phyloP scores from a whole-genome alignment of 2,888 invertebrate species.

The Xanthia togata region DNA sequence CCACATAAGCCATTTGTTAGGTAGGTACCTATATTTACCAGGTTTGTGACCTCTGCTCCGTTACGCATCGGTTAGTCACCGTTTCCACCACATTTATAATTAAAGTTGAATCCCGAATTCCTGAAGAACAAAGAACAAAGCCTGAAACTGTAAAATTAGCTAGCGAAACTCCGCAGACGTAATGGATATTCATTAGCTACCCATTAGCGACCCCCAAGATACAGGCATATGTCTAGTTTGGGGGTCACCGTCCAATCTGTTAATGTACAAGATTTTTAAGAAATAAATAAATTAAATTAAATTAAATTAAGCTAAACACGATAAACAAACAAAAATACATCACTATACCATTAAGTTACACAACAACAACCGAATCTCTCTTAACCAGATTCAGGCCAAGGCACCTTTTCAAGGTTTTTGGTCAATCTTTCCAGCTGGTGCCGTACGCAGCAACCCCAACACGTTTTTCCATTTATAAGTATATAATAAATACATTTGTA shows the following conservation, averaged over 20 bases:
- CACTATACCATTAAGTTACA: too few species aligned
- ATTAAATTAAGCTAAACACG: too few species aligned
- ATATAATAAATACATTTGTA: too few species aligned
- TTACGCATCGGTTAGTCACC: background rate
- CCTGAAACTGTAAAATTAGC: background rate
- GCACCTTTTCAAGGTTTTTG: background rate
- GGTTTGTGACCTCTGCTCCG: background rate
- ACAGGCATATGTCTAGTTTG: too few species aligned
- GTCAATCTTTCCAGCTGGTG: background rate
- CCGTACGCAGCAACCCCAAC: too few species aligned
- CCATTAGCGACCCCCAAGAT: too few species aligned
- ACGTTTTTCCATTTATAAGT: too few species aligned
- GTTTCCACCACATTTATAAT: background rate
- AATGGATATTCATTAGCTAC: background rate
- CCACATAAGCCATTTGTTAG: background rate
- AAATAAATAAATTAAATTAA: too few species aligned
- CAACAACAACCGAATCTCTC: background rate
- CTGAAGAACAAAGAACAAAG: slow-evolving; percentile 1
- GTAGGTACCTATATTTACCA: background rate
- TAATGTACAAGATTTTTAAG: too few species aligned
- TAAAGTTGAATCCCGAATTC: background rate
- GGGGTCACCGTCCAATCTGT: too few species aligned
- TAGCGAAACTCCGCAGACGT: background rate
- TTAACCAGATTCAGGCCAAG: background rate
- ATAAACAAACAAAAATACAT: background rate